Percentiles rank a stretch among this genome's conserved stretches.
These are phyloP conservation scores for Tetropium fuscum DNA, from an alignment of 2,888 invertebrate genomes.

Conservation along the genomic window DNA sequence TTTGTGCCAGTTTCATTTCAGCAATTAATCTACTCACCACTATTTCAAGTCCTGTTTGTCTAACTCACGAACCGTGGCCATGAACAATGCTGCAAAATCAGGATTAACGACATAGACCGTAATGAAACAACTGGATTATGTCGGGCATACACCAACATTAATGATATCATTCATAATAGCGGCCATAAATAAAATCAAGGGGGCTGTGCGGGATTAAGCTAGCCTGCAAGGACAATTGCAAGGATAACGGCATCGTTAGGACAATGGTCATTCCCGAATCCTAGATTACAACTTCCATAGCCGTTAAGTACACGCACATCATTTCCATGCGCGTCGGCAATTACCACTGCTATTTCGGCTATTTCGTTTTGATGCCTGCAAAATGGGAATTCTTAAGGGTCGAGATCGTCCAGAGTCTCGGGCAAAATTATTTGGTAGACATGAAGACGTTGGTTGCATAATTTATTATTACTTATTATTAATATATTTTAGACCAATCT, in stretches of 20 bases:
- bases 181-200: conserved; percentile 9
- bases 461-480: no score
- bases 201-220: conserved; percentile 6
- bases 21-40: neutral
- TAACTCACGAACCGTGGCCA: neutral
- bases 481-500: no score
- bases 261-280: conserved; percentile 46
- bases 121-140: neutral
- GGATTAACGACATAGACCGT: neutral
- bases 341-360: neutral
- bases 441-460: no score
- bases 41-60: neutral
- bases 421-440: no score
- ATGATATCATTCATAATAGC: neutral
- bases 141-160: conserved; percentile 7
- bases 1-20: no score
- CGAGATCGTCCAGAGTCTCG: no score
- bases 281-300: conserved; percentile 40
- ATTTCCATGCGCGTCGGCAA: conserved; percentile 26
- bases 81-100: neutral
- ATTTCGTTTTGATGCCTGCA: neutral
- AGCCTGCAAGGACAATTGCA: conserved; percentile 28
- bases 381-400: neutral
- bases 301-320: conserved; percentile 40
- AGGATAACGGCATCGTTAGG: conserved; percentile 46